Conservation (phyloP, 2,797 vertebrate species). For the Oceanodroma leucorhoa region DNA sequence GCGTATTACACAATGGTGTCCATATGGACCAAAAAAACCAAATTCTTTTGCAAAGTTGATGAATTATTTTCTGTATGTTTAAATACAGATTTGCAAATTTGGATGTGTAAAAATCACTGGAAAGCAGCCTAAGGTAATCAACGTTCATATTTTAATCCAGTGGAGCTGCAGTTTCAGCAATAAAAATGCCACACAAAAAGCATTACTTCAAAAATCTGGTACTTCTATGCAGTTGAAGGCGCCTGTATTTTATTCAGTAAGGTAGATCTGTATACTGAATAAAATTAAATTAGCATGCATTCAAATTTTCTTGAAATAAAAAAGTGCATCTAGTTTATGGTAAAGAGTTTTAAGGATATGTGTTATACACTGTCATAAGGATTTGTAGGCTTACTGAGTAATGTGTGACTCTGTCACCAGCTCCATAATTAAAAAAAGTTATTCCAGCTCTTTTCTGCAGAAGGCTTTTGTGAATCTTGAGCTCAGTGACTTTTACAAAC, state of each 20-base stretch:
- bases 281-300: background rate
- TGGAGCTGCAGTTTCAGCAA: background rate
- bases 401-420: background rate
- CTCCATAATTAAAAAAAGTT: conserved; percentile 19
- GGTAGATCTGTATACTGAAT: background rate
- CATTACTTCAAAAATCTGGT: background rate
- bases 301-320: background rate
- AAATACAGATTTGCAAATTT: background rate
- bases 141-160: background rate
- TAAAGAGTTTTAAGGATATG: background rate
- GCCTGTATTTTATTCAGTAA: background rate
- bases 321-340: background rate
- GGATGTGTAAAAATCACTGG: background rate
- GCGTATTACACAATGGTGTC: background rate
- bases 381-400: background rate
- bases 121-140: background rate
- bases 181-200: background rate
- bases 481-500: conserved; percentile 34
- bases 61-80: background rate
- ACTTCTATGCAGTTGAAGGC: background rate
- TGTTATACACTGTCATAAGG: background rate
- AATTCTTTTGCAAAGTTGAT: background rate
- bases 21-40: background rate
- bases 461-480: conserved; percentile 14
- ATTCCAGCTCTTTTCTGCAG: conserved; percentile 8